These are phyloP conservation scores for Meliscaeva auricollis DNA, from an alignment of 2,888 invertebrate species.

Conservation along the genomic window DNA sequence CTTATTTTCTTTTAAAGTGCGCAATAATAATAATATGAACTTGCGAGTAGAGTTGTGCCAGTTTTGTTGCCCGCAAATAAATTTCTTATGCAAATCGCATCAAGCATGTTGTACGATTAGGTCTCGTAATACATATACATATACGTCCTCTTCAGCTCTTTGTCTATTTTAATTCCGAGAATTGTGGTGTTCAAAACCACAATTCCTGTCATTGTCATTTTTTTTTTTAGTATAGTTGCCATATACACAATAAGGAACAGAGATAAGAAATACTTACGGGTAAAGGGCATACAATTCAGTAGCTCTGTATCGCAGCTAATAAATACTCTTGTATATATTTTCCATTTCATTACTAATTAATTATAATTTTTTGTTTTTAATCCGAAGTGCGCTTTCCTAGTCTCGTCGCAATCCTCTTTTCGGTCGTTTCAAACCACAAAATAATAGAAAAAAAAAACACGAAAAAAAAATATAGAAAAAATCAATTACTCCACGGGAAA, in stretches of 20 bases:
- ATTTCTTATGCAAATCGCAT: slow-evolving; percentile 58
- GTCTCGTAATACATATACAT: background rate
- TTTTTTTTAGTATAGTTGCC: background rate
- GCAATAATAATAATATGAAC: slow-evolving; percentile 41
- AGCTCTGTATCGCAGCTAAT: slow-evolving; percentile 22
- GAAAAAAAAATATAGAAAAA: slow-evolving; percentile 8
- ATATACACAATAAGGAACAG: background rate
- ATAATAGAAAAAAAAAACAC: slow-evolving; percentile 6
- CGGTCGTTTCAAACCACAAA: background rate
- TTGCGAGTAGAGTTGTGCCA: slow-evolving; percentile 42
- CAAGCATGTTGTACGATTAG: slow-evolving; percentile 13
- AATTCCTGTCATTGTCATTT: slow-evolving; percentile 50
- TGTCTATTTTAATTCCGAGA: slow-evolving; percentile 48
- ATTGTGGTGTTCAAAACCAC: slow-evolving; percentile 51
- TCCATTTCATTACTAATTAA: slow-evolving; percentile 48
- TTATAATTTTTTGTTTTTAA: slow-evolving; percentile 22
- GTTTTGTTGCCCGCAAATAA: slow-evolving; percentile 23
- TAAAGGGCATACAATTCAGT: slow-evolving; percentile 35
- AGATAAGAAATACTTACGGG: slow-evolving; percentile 52
- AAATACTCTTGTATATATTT: background rate
- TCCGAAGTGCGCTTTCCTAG: slow-evolving; percentile 9
- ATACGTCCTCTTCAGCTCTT: slow-evolving; percentile 7
- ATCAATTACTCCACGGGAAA: slow-evolving; percentile 40
- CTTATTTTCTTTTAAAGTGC: slow-evolving; percentile 46
- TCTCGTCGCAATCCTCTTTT: slow-evolving; percentile 9